phyloP scores from a whole-genome alignment of 2,113 vertebrate species.

The Ctenodactylus gundi region DNA sequence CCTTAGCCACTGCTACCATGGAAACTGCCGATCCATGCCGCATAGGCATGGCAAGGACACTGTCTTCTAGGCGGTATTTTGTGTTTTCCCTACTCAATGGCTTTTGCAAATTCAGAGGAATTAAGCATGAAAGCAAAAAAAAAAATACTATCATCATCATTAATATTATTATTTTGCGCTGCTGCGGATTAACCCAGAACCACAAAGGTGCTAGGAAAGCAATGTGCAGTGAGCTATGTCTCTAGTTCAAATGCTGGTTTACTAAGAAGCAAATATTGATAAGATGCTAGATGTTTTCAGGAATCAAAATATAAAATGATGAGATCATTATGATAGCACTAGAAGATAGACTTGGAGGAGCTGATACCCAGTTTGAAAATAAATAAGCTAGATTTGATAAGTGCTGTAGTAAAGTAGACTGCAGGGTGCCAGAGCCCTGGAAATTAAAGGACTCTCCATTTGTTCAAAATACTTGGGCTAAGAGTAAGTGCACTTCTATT shows the following conservation, averaged over 20 bases:
- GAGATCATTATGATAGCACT: neutral
- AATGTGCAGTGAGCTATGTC: neutral
- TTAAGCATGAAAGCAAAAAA: too few relatives aligned
- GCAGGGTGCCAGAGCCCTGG: neutral
- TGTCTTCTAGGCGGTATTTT: neutral
- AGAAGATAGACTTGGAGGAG: neutral
- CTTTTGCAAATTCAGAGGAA: neutral
- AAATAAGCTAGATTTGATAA: neutral
- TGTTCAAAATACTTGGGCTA: neutral
- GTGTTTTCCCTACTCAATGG: neutral
- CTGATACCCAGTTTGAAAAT: neutral
- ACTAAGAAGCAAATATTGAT: neutral
- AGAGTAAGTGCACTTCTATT: neutral
- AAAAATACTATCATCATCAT: too few relatives aligned
- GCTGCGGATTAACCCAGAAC: neutral
- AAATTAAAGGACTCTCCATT: neutral
- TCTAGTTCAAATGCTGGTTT: neutral
- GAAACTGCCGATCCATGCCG: neutral
- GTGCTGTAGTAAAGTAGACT: neutral
- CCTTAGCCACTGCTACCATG: neutral
- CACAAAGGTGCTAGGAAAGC: neutral
- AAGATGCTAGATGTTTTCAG: neutral
- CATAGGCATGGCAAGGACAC: neutral
- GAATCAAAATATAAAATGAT: neutral
- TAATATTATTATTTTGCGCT: too few relatives aligned